A percentile compares a stretch with the other conserved stretches of the same genome.
Conservation (phyloP, 2,113 vertebrate species). For the Neoarius graeffei region DNA sequence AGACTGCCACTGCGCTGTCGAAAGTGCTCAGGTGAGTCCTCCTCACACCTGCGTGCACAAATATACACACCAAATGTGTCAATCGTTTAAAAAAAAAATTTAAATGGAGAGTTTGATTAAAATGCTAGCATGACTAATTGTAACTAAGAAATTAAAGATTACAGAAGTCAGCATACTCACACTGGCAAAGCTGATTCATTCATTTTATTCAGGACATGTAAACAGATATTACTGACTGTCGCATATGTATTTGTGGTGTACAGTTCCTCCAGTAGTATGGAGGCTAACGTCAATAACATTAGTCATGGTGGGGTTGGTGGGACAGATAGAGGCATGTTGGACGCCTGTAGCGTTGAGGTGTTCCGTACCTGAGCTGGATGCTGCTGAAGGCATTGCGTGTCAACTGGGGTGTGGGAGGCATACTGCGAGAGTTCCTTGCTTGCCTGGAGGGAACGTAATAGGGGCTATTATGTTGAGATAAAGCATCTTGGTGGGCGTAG, state of each 20-base stretch:
- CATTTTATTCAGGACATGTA: background rate
- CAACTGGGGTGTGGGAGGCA: conserved; percentile 91
- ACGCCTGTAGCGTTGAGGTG: background rate
- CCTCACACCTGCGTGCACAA: conserved; percentile 68
- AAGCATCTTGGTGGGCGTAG: conserved; percentile 71
- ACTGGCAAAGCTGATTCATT: background rate
- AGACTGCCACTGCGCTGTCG: conserved; percentile 92
- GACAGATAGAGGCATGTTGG: background rate
- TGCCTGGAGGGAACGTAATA: conserved; percentile 79
- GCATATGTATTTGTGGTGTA: background rate
- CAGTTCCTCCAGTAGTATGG: background rate
- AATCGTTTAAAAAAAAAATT: background rate
- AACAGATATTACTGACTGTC: background rate
- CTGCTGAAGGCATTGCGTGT: conserved; percentile 93
- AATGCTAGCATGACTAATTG: background rate
- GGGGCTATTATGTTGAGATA: conserved; percentile 84
- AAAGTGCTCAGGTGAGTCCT: conserved; percentile 74
- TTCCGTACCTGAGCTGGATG: conserved; percentile 85
- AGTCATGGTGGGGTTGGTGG: background rate
- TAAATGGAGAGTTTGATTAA: background rate
- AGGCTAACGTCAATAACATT: background rate
- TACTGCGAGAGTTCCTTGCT: conserved; percentile 82
- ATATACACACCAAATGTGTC: background rate
- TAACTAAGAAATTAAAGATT: background rate
- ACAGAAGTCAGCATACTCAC: background rate